Evolutionary conservation across 2,113 vertebrate species (phyloP).

Genomic region (Noctilio leporinus): DNA sequence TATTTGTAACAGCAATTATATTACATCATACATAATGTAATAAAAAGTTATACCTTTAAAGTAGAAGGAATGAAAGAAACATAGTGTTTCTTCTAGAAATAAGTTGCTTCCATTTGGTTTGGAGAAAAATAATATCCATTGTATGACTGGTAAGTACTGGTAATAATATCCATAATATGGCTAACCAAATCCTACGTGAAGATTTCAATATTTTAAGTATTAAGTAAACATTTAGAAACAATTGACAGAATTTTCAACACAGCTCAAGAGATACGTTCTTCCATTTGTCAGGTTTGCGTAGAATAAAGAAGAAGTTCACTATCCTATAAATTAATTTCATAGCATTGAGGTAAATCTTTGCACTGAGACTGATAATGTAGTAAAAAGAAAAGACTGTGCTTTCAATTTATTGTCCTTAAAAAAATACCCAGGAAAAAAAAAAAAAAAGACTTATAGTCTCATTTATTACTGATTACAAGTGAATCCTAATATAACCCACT

Average conservation of each 20-base stretch:
- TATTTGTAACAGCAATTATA: neutral
- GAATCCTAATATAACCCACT: neutral
- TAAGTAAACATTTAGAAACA: neutral
- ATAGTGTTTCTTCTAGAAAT: neutral
- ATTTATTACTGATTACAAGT: neutral
- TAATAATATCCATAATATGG: neutral
- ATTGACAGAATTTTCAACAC: neutral
- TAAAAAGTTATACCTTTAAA: neutral
- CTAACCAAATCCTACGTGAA: neutral
- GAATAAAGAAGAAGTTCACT: neutral
- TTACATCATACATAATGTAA: neutral
- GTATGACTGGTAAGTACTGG: neutral
- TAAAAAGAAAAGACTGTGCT: neutral
- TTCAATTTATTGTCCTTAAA: neutral
- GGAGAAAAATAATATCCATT: neutral
- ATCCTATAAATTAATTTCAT: neutral
- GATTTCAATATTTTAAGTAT: neutral
- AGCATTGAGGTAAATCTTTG: neutral
- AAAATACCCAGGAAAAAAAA: neutral
- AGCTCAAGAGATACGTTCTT: constrained; percentile 8
- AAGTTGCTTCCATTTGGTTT: neutral
- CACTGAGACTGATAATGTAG: neutral
- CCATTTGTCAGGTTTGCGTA: neutral
- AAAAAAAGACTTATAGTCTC: neutral
- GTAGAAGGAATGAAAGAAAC: neutral